phyloP scores from a whole-genome alignment of 1,140 invertebrate genomes.

The Sinonovacula constricta region DNA sequence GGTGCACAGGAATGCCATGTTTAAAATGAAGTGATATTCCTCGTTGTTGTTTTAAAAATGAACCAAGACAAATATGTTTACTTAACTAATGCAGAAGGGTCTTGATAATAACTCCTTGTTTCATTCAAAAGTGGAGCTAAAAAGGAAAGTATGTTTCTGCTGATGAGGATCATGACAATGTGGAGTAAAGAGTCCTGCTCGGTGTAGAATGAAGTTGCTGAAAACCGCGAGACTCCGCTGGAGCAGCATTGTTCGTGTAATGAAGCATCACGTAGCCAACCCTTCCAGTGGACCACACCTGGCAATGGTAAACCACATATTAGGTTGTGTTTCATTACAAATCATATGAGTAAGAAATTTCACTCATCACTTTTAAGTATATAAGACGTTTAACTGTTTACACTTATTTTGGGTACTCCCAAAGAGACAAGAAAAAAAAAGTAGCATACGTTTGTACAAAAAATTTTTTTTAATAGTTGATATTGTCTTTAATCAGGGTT shows the following conservation, averaged over 20 bases:
- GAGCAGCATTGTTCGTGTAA: background rate
- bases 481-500: background rate
- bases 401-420: background rate
- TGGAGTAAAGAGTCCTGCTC: too few species aligned
- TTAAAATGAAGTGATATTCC: too few species aligned
- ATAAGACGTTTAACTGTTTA: background rate
- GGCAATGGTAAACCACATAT: conserved; percentile 22
- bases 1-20: too few species aligned
- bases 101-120: too few species aligned
- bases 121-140: too few species aligned
- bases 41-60: too few species aligned
- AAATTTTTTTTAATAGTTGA: background rate
- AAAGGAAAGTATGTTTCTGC: too few species aligned
- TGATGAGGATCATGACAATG: too few species aligned
- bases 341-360: conserved; percentile 21
- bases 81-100: too few species aligned
- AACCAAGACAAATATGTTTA: too few species aligned
- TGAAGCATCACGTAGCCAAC: conserved; percentile 53
- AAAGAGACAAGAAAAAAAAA: background rate
- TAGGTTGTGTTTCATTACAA: background rate
- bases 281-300: conserved; percentile 71
- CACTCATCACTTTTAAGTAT: background rate
- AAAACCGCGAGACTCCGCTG: too few species aligned
- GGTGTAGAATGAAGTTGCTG: too few species aligned
- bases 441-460: background rate